Conservation (phyloP, 2,797 vertebrate species). For the Choloepus didactylus region DNA sequence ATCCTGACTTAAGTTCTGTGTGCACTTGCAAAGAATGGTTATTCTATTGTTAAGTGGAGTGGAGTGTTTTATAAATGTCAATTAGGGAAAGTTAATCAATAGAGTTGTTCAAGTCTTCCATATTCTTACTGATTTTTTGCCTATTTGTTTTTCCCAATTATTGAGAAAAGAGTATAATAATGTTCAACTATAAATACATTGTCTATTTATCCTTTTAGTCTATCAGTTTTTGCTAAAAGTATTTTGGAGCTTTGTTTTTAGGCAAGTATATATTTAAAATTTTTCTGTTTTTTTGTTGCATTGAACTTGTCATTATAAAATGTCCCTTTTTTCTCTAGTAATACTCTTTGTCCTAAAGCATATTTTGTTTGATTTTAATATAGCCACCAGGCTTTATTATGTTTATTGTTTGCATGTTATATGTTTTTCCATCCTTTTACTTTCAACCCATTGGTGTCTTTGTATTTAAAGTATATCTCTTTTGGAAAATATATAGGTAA, state of each 20-base stretch:
- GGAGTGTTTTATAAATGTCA: not conserved
- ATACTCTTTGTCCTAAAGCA: constrained; percentile 3
- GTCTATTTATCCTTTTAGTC: not conserved
- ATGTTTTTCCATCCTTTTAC: not conserved
- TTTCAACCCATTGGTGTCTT: not conserved
- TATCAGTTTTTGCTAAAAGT: not conserved
- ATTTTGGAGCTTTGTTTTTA: too few relatives aligned
- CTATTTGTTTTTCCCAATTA: not conserved
- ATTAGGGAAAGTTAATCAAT: not conserved
- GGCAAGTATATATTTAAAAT: too few relatives aligned
- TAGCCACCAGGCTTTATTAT: too few relatives aligned
- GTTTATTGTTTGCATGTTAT: not conserved
- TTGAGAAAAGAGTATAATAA: not conserved
- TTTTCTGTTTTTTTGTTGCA: too few relatives aligned
- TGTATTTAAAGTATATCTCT: not conserved
- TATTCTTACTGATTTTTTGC: not conserved
- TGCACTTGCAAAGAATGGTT: not conserved
- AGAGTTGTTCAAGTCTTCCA: not conserved
- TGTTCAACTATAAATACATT: not conserved
- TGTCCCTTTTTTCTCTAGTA: not conserved
- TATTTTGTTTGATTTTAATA: not conserved
- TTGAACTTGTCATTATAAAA: not conserved
- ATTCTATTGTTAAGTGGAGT: not conserved
- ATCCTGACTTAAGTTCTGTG: not conserved
- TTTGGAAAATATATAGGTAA: not conserved